phyloP scores from a whole-genome alignment of 1,140 invertebrate species.

The Zaprionus ornatus region DNA sequence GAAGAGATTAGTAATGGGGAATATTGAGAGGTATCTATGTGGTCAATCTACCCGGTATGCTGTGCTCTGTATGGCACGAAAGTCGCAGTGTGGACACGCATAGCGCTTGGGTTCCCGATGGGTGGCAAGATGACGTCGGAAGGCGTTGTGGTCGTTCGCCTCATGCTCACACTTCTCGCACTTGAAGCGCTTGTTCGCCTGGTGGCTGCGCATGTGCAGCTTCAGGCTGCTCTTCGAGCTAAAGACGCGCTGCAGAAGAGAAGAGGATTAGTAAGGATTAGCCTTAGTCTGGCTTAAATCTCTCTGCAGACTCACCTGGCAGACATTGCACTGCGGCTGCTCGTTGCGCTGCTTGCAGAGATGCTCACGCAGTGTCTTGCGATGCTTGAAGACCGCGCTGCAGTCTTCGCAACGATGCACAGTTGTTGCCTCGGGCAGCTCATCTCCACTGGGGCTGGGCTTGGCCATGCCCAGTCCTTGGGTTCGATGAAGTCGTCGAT shows the following conservation, averaged over 20 bases:
- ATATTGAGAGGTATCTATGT: neutral
- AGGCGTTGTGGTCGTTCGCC: slow-evolving; percentile 92
- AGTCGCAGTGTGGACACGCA: slow-evolving; percentile 89
- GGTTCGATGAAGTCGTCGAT: slow-evolving; percentile 85
- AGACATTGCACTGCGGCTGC: slow-evolving; percentile 88
- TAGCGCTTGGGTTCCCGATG: slow-evolving; percentile 89
- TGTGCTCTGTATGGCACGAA: slow-evolving; percentile 88
- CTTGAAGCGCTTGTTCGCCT: slow-evolving; percentile 92
- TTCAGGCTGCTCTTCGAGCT: slow-evolving; percentile 87
- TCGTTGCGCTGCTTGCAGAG: slow-evolving; percentile 74
- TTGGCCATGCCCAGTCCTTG: slow-evolving; percentile 70
- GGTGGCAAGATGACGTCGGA: slow-evolving; percentile 90
- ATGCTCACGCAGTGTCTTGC: slow-evolving; percentile 73
- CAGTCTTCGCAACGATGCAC: slow-evolving; percentile 75
- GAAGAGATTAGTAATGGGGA: neutral
- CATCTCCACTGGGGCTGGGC: slow-evolving; percentile 85
- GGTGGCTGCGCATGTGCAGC: slow-evolving; percentile 88
- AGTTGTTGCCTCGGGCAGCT: slow-evolving; percentile 83
- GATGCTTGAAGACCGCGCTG: slow-evolving; percentile 71
- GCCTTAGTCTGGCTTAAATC: neutral
- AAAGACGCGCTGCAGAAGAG: slow-evolving; percentile 85
- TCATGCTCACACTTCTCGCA: slow-evolving; percentile 91
- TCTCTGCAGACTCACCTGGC: slow-evolving; percentile 81
- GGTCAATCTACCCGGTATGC: slow-evolving; percentile 85
- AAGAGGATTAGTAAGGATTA: neutral